Base-by-base conservation (phyloP, 2,888 invertebrate genomes). In the Chalcosyrphus nemorum region DNA sequence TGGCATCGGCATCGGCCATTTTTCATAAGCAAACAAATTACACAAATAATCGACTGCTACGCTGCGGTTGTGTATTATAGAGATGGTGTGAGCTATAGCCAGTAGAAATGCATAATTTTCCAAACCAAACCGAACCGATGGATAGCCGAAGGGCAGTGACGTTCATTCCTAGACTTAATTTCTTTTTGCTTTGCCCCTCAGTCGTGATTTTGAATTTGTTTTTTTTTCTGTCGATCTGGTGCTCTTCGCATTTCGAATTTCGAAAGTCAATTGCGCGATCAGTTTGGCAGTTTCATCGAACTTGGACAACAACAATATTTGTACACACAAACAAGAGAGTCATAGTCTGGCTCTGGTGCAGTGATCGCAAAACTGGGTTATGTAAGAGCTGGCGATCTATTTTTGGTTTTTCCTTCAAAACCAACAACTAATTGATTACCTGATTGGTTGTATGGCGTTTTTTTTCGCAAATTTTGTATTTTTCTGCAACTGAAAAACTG, bases 351-450 rank as follows among this genome's bases (percentile, higher is more conserved):
- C n/a, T n/a, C n/a, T n/a, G n/a, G 6, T 41, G 29, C 21, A 11
- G 19, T 9, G 32, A 32, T 54, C 29, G 56, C 47, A 29, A 63
- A 77, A 54, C 29, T 54, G 45, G 68, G 72, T 84, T 84, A 84
- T 45, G 78, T 38, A 78, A 84, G 68, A 63, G 9, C 57, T 63
- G 78, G 27, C 74, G 74, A 74, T 84, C 74, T 84, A 84, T 84
- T 84, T 84, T 72, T 72, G 71, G 65, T 80, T 84, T 65, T 80
- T 75, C 80, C 74, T 74, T 70, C 47, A 63, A n/a, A 80, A 21
- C 78, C 72, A 77, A 66, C 77, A 35, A 78, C 77, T 82, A 82
- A 82, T 82, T 78, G 82, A 82, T 82, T 82, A 81, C 65, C 81
- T 65, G 77, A 66, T 57, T 66, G 75, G 56, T 29, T 63, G 54